phyloP scores from a whole-genome alignment of 92 coral and sea anemone species.

The Palythoa heliodiscus region DNA sequence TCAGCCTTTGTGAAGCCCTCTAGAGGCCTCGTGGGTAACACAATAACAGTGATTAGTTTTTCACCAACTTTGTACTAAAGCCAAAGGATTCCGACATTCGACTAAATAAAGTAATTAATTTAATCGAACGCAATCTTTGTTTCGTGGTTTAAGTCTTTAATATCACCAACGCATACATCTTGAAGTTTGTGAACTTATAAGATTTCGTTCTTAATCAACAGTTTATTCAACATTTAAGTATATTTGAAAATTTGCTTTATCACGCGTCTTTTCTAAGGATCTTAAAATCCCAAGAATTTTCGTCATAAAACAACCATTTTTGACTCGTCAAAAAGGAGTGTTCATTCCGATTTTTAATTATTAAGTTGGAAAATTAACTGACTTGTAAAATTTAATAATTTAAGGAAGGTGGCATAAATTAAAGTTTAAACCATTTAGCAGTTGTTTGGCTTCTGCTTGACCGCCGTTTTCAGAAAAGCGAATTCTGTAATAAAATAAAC shows the following conservation, averaged over 20 bases:
- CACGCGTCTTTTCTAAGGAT: not conserved
- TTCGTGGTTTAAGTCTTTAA: slow-evolving; percentile 36
- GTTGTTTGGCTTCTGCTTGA: not conserved
- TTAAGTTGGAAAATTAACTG: slow-evolving; percentile 32
- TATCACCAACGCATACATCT: slow-evolving; percentile 40
- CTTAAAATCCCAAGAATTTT: slow-evolving; percentile 31
- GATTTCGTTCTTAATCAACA: slow-evolving; percentile 4
- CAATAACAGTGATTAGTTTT: slow-evolving; percentile 48
- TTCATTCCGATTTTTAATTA: slow-evolving; percentile 20
- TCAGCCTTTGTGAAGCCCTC: slow-evolving; percentile 41
- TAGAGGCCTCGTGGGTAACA: slow-evolving; percentile 53
- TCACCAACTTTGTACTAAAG: slow-evolving; percentile 43
- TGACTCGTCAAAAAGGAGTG: slow-evolving; percentile 7
- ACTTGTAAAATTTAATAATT: slow-evolving; percentile 25
- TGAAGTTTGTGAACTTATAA: slow-evolving; percentile 29
- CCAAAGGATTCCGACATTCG: slow-evolving; percentile 80
- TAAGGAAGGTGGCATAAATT: slow-evolving; percentile 32
- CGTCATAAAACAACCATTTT: slow-evolving; percentile 25
- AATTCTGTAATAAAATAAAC: slow-evolving; percentile 48
- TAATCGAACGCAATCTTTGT: slow-evolving; percentile 66
- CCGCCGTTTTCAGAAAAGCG: slow-evolving; percentile 31
- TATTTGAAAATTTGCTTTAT: slow-evolving; percentile 12
- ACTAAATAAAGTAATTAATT: slow-evolving; percentile 72
- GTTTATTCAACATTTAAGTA: slow-evolving; percentile 11
- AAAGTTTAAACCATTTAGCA: slow-evolving; percentile 43